These are phyloP conservation scores for Calcarius lapponicus DNA, from an alignment of 2,797 vertebrate species.

Conservation along the genomic window DNA sequence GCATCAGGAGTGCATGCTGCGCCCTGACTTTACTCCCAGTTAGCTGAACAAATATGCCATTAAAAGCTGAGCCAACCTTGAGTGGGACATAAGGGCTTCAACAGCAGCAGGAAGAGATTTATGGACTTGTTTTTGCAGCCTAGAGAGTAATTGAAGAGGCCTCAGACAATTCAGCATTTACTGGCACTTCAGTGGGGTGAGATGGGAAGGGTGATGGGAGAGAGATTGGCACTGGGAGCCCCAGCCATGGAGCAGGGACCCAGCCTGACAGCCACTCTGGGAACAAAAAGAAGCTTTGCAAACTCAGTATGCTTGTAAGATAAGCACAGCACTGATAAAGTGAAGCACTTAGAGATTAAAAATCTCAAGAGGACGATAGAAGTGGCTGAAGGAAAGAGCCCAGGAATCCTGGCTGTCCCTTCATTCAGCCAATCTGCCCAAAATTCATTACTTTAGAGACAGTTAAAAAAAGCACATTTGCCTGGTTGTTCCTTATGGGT, in stretches of 20 bases:
- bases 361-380: background rate
- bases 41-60: background rate
- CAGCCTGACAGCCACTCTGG: background rate
- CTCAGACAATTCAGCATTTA: background rate
- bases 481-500: background rate
- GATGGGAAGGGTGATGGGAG: background rate
- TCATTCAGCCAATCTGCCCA: background rate
- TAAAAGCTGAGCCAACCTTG: conserved; percentile 17
- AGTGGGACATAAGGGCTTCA: background rate
- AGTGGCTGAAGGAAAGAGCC: background rate
- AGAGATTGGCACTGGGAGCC: background rate
- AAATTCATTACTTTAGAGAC: background rate
- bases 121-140: conserved; percentile 17
- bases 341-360: conserved; percentile 18
- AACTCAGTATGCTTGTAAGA: background rate
- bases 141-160: background rate
- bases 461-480: background rate
- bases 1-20: background rate
- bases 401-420: background rate
- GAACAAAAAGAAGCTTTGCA: background rate
- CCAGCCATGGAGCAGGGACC: background rate
- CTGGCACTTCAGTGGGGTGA: background rate
- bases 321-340: background rate
- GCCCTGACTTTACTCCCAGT: background rate
- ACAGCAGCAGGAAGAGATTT: conserved; percentile 16